Conservation (phyloP, 2,113 vertebrate species). For the Lota lota region DNA sequence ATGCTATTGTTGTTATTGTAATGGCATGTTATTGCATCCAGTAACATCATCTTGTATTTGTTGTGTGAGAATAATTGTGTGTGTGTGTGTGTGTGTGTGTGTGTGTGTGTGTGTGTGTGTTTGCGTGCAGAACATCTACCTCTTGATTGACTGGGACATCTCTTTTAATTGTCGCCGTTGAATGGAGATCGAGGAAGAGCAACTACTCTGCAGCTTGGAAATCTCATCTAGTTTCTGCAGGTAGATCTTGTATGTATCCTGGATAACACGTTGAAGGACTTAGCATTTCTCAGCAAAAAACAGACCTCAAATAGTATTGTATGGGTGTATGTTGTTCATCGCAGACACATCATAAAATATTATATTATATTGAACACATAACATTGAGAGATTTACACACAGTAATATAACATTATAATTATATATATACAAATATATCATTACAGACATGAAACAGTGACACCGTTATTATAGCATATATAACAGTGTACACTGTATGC, state of each 20-base stretch:
- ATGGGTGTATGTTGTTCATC: background rate
- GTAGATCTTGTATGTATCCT: slow-evolving; percentile 89
- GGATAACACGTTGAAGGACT: slow-evolving; percentile 5
- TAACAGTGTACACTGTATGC: background rate
- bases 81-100: background rate
- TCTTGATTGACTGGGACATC: slow-evolving; percentile 70
- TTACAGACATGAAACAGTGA: too few relatives aligned
- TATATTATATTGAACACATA: background rate
- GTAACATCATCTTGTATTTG: background rate
- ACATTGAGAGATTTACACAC: background rate
- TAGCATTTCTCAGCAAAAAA: background rate
- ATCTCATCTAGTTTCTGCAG: slow-evolving; percentile 88
- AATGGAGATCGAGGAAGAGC: slow-evolving; percentile 74
- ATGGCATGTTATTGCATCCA: background rate
- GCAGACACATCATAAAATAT: background rate
- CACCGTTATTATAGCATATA: too few relatives aligned
- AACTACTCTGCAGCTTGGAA: slow-evolving; percentile 83
- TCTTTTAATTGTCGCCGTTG: slow-evolving; percentile 84
- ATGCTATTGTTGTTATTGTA: background rate
- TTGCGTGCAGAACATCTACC: slow-evolving; percentile 59
- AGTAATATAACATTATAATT: too few relatives aligned
- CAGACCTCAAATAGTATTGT: background rate
- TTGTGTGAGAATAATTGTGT: background rate
- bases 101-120: background rate
- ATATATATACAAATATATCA: background rate